phyloP scores from a whole-genome alignment of 2,888 invertebrate species.

The Cacoxenus indagator region DNA sequence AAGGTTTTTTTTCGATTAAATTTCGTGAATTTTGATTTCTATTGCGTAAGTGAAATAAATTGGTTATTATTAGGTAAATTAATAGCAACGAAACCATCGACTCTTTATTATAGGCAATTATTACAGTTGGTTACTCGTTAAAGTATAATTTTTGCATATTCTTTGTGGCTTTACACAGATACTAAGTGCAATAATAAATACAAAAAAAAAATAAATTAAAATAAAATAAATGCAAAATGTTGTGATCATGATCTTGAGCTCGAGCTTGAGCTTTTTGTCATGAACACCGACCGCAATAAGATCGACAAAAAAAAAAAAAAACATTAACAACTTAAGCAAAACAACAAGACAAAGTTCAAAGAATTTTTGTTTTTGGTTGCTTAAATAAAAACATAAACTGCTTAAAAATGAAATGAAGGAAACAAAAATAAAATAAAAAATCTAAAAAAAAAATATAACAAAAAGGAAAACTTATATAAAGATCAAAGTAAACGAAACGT shows the following conservation, averaged over 20 bases:
- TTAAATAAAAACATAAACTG: background rate
- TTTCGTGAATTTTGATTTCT: no score
- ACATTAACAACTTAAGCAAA: background rate
- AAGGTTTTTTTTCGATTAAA: no score
- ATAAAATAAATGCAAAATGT: background rate
- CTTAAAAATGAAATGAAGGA: background rate
- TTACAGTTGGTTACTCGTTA: no score
- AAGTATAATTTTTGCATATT: no score
- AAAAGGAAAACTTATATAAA: conserved; percentile 1
- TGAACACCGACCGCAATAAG: background rate
- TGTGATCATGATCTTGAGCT: conserved; percentile 1
- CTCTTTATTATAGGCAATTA: no score
- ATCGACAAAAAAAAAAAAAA: conserved; percentile 19
- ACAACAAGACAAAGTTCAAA: background rate
- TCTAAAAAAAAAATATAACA: conserved; percentile 1
- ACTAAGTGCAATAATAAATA: conserved; percentile 3
- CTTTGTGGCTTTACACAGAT: no score
- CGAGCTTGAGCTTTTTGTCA: conserved; percentile 1
- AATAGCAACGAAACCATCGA: no score
- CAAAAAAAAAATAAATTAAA: background rate
- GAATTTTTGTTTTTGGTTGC: background rate
- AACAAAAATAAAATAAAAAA: background rate
- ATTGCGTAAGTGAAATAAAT: no score
- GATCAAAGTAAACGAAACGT: background rate
- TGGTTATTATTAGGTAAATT: no score